Evolutionary conservation across 2,113 vertebrate species (phyloP).

Genomic region (Glaucidium brasilianum): DNA sequence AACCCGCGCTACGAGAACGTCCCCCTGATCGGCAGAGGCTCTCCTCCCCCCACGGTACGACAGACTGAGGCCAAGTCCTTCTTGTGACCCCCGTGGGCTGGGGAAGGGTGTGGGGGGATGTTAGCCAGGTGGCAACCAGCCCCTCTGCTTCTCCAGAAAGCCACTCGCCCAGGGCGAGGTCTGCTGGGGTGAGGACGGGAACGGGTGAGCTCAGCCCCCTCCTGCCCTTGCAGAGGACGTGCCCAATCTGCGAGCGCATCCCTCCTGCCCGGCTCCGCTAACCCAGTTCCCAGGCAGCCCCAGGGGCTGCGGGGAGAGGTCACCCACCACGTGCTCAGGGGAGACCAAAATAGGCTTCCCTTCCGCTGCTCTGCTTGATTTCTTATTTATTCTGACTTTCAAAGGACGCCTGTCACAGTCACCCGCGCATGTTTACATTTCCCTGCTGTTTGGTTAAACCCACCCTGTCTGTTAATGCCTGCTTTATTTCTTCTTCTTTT

Average conservation of each 20-base stretch:
- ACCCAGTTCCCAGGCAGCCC: background rate
- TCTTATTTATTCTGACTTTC: background rate
- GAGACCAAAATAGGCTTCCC: background rate
- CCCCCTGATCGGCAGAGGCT: conserved; percentile 93
- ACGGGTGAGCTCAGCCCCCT: fast-evolving
- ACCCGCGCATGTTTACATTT: background rate
- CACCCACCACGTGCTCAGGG: background rate
- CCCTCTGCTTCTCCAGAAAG: background rate
- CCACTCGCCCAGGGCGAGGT: fast-evolving
- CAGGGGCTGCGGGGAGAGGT: background rate
- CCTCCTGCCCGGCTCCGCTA: background rate
- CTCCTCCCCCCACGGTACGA: conserved; percentile 94
- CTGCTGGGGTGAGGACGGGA: background rate
- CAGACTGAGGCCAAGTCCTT: conserved; percentile 55
- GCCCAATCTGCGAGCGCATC: background rate
- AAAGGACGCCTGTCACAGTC: background rate
- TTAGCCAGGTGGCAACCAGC: fast-evolving
- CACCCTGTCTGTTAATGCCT: conserved; percentile 5
- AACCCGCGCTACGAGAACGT: conserved; percentile 94
- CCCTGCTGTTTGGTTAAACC: background rate
- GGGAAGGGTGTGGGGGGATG: no score
- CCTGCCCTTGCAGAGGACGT: background rate
- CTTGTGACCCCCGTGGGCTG: background rate
- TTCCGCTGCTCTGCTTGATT: background rate
- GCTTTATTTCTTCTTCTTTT: background rate